Base-by-base conservation (phyloP, 2,797 vertebrate genomes). In the Sebastes dallii region DNA sequence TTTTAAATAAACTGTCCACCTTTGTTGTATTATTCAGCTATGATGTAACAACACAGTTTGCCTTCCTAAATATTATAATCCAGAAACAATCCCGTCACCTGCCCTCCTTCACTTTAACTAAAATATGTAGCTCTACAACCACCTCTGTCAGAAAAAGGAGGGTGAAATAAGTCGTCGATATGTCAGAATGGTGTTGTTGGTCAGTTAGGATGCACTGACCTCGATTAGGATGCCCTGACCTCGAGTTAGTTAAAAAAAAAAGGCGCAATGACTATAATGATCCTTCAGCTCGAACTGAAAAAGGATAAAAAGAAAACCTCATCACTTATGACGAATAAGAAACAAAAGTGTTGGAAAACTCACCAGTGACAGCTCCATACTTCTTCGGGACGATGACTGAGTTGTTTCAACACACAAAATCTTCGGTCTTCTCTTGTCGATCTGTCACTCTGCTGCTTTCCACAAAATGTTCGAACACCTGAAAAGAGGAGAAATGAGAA, bases 311-410 rank as follows among this genome's bases (percentile, higher is more conserved):
- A 34, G 3, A 54, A 39, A 60, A 46, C 12, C 6, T 60, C 6
- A 22, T 24, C 36, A 29, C 36, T 8, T 54, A 9, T 11, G n/a
- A 60, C 3, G 36, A 13, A 50, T 59, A 34, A 61, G 25, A 36
- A 18, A 80, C 2, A 27, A 60, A 68, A 61, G 1, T 9, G 9
- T 13, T 30, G 6, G 10, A 46, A 52, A 39, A 92, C 94, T 92
- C 81, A 96, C 95, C 91, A 95, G 67, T 9, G 92, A 89, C 5
- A 95, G 78, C 29, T 95, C 95, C 95, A 96, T 96, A n/a, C 18
- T 59, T 77, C 46, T 64, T 22, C 58, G n/a, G 27, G n/a, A 69
- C 0, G 54, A 25, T 16, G 8, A 7, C 10, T 14, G 6, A 0
- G 3, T 59, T 24, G 12, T 32, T 39, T 55, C 30, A 30, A 65